Conservation (phyloP, 2,888 invertebrate species). For the Polymixis lichenea region DNA sequence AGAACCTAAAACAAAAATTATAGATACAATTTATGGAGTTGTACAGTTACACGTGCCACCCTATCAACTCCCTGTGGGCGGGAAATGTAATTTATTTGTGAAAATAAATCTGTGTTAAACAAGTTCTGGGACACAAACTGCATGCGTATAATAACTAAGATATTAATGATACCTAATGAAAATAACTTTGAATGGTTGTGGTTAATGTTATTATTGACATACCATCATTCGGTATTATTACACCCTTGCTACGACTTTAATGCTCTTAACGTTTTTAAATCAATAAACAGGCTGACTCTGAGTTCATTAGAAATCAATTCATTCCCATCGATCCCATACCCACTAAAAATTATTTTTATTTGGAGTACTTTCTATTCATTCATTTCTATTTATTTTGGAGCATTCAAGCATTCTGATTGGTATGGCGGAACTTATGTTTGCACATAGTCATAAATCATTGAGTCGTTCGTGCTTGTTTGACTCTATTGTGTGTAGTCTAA, state of each 20-base stretch:
- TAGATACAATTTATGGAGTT: not conserved
- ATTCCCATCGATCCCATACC: too few relatives aligned
- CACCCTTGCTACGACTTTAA: not conserved
- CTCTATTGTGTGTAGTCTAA: not conserved
- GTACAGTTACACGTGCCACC: slow-evolving; percentile 12
- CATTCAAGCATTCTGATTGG: not conserved
- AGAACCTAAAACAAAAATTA: slow-evolving; percentile 55
- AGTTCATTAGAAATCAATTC: not conserved
- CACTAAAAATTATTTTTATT: not conserved
- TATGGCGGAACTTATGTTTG: not conserved
- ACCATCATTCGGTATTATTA: not conserved
- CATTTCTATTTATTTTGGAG: too few relatives aligned
- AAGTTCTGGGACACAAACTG: not conserved
- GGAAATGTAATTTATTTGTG: slow-evolving; percentile 5
- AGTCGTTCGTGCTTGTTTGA: slow-evolving; percentile 5
- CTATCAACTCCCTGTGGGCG: not conserved
- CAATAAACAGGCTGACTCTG: not conserved
- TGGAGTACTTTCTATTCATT: not conserved
- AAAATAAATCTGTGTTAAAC: slow-evolving; percentile 15
- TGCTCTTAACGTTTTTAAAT: not conserved
- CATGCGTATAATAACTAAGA: not conserved
- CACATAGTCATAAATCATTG: not conserved
- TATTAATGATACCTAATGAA: not conserved
- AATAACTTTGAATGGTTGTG: not conserved
- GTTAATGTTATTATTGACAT: not conserved